A percentile compares a stretch with the other conserved stretches of the same genome.
These are phyloP conservation scores for Drosophila truncata DNA, from an alignment of 1,140 invertebrate species.

Conservation along the genomic window DNA sequence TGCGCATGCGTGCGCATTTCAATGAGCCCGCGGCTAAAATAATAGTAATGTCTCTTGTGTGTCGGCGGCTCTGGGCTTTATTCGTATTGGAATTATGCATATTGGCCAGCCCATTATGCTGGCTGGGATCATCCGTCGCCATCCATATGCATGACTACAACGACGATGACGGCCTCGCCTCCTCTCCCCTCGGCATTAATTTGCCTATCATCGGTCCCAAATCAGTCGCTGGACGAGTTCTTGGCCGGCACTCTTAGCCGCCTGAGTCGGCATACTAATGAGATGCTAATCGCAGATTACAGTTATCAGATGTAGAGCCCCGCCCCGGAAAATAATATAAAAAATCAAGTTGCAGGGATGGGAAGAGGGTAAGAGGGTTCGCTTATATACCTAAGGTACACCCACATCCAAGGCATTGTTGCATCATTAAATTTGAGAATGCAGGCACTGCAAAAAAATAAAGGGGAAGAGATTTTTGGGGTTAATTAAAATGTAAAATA, in stretches of 20 bases:
- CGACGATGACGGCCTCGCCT: background rate
- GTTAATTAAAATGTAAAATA: background rate
- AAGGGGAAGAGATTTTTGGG: background rate
- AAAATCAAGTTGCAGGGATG: constrained; percentile 1
- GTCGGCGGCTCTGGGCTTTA: background rate
- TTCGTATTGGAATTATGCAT: constrained; percentile 29
- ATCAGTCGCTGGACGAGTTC: constrained; percentile 31
- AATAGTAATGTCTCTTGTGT: constrained; percentile 6
- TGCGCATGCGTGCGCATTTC: constrained; percentile 76
- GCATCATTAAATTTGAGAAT: constrained; percentile 14
- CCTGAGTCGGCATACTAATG: constrained; percentile 57
- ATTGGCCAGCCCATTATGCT: constrained; percentile 42
- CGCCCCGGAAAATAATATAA: constrained; percentile 25
- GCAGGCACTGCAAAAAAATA: background rate
- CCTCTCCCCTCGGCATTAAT: background rate
- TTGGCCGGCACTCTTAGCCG: constrained; percentile 10
- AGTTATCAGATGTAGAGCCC: constrained; percentile 43
- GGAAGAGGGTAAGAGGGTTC: background rate
- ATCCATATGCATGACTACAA: constrained; percentile 55
- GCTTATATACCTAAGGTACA: constrained; percentile 3
- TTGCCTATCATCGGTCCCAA: constrained; percentile 14
- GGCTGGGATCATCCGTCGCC: constrained; percentile 4
- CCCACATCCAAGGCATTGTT: background rate
- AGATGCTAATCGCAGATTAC: constrained; percentile 58
- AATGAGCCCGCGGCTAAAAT: constrained; percentile 49